Percentiles rank a stretch among this genome's conserved stretches.
Conservation (phyloP, 2,888 invertebrate genomes). For the Bombyx huttoni region DNA sequence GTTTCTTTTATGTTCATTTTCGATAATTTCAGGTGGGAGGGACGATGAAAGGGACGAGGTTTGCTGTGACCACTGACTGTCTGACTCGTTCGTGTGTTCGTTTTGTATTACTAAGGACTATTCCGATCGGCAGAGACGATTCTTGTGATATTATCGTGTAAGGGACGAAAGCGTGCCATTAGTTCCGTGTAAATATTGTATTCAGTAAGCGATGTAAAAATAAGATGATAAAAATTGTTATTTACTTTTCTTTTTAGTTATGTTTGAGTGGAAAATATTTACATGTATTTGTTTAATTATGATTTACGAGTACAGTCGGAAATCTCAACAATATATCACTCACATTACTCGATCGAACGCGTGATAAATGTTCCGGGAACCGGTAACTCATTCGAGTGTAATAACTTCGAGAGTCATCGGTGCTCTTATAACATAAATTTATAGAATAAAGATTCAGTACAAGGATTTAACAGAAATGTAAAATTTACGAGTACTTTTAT, state of each 20-base stretch:
- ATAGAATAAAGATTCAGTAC: background rate
- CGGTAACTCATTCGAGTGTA: background rate
- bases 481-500: constrained; percentile 3
- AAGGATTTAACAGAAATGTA: background rate
- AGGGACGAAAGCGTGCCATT: constrained; percentile 42
- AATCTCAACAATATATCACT: constrained; percentile 2
- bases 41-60: constrained; percentile 63
- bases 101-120: constrained; percentile 24
- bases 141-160: constrained; percentile 66
- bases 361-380: background rate
- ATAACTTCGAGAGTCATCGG: constrained; percentile 1
- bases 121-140: constrained; percentile 60
- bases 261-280: constrained; percentile 14
- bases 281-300: constrained; percentile 1
- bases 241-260: constrained; percentile 38
- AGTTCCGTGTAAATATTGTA: constrained; percentile 49
- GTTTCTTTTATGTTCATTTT: constrained; percentile 53
- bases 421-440: background rate
- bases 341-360: background rate
- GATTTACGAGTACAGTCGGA: background rate
- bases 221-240: constrained; percentile 48
- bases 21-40: constrained; percentile 63
- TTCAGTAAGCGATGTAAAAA: constrained; percentile 47
- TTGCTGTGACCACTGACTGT: constrained; percentile 56
- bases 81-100: constrained; percentile 35